Base-by-base conservation (phyloP, 1,140 invertebrate species). In the Leptinotarsa lineolata region DNA sequence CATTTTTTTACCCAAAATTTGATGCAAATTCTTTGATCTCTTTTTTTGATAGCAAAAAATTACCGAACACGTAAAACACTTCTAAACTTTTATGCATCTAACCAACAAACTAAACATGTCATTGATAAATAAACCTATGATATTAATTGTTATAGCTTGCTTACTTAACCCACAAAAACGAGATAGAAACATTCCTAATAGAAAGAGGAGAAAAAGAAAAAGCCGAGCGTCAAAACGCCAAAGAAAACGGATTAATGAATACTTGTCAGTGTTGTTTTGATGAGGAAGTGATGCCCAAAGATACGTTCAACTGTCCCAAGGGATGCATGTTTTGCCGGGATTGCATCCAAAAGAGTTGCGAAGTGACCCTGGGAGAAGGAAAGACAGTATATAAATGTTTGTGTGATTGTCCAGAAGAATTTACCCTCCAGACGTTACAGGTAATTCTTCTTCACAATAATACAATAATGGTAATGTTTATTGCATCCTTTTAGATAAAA, bases 191-290 rank as follows among this genome's bases (percentile, higher is more conserved):
- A n/a, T 68, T 64, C 30, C n/a, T 77, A 13, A 21, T 58, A 44
- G 60, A 58, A 16, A 74, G 60, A 22, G 21, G 72, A 2, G 61
- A 79, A 13, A 78, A 80, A 4, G 80, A 84, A 69, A 22, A 74
- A 67, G 68, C 72, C 69, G 72, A 85, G 81, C 76, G 79, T 74
- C 4, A 67, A 68, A n/a, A 82, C 82, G 82, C 85, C 81, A 68
- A 68, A 81, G 22, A 78, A 74, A 67, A 77, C 78, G 72, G 76
- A 48, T 54, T 79, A 46, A 48, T 84, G 61, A 39, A 78, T 63
- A 79, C 74, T 72, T 92, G 91, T 81, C 80, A 82, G 8, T 91
- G 89, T 80, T 92, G 91, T 75, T 91, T 79, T 78, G 87, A 88
- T 68, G 86, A 90, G 63, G 89, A 91, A 78, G 86, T 88, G 54